Conservation (phyloP, 2,888 invertebrate species). For the Drosophila falleni region DNA sequence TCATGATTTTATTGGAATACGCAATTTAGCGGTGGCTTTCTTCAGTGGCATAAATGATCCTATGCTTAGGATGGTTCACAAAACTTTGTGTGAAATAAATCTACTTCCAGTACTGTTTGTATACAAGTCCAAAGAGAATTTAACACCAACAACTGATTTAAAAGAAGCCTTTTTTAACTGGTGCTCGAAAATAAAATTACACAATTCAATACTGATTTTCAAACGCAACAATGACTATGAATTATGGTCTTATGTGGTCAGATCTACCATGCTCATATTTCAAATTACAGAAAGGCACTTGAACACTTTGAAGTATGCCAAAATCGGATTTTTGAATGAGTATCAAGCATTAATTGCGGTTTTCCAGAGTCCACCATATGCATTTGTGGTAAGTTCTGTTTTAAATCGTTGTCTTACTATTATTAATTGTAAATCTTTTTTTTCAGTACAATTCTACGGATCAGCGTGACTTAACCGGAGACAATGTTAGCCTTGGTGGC, state of each 20-base stretch:
- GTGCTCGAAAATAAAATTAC: constrained; percentile 1
- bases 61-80: neutral
- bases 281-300: neutral
- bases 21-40: constrained; percentile 4
- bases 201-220: neutral
- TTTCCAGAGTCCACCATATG: neutral
- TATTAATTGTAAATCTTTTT: neutral
- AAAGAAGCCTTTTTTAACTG: constrained; percentile 7
- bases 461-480: constrained; percentile 2
- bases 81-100: neutral
- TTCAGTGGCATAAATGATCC: neutral
- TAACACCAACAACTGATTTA: accelerated
- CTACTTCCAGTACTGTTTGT: neutral
- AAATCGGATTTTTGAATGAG: neutral
- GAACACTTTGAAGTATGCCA: neutral
- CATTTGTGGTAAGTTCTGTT: constrained; percentile 21
- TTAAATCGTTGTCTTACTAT: neutral
- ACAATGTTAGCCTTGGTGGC: constrained; percentile 19
- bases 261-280: neutral
- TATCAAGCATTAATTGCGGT: neutral
- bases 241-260: constrained; percentile 13
- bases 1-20: neutral
- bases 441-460: constrained; percentile 20
- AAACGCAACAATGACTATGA: neutral
- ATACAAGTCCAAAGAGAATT: neutral